A percentile compares a stretch with the other conserved stretches of the same genome.
These are phyloP conservation scores for Chascanopsetta lugubris DNA, from an alignment of 2,113 vertebrate genomes.

Conservation along the genomic window DNA sequence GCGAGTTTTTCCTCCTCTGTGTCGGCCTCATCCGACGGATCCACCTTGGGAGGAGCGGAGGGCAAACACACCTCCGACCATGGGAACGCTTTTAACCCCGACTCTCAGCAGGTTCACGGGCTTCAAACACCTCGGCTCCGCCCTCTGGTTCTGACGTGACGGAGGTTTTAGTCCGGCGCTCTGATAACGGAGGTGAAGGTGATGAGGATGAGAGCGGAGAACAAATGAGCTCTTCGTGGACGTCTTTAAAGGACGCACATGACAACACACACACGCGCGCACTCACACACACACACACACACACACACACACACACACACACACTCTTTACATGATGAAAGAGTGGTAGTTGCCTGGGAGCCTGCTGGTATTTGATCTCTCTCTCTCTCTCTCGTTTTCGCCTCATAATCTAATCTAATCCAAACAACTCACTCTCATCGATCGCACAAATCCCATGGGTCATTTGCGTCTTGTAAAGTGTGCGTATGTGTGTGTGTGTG, in stretches of 20 bases:
- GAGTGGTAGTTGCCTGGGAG: slow-evolving; percentile 32
- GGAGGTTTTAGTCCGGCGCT: slow-evolving; percentile 63
- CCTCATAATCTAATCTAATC: slow-evolving; percentile 63
- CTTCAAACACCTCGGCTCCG: too few species aligned
- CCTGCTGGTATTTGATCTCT: slow-evolving; percentile 1
- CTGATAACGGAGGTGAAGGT: background rate
- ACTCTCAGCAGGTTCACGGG: too few species aligned
- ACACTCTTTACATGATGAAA: slow-evolving; percentile 3
- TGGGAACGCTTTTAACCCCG: too few species aligned
- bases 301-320: background rate
- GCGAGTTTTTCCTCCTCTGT: too few species aligned
- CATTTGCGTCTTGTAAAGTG: slow-evolving; percentile 24
- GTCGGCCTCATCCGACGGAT: too few species aligned
- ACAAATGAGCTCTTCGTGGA: slow-evolving; percentile 43
- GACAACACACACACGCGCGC: too few species aligned
- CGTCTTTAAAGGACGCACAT: too few species aligned
- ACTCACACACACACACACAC: slow-evolving; percentile 2
- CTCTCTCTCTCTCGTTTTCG: background rate
- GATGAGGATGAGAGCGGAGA: slow-evolving; percentile 35
- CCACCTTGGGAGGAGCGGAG: too few species aligned
- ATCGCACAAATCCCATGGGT: slow-evolving; percentile 52
- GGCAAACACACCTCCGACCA: too few species aligned
- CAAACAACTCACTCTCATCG: slow-evolving; percentile 59
- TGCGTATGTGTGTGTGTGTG: slow-evolving; percentile 13
- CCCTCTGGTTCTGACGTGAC: too few species aligned